A percentile compares a stretch with the other conserved stretches of the same genome.
Evolutionary conservation across 2,113 vertebrate genomes (phyloP).

Genomic region (Pyxicephalus adspersus): DNA sequence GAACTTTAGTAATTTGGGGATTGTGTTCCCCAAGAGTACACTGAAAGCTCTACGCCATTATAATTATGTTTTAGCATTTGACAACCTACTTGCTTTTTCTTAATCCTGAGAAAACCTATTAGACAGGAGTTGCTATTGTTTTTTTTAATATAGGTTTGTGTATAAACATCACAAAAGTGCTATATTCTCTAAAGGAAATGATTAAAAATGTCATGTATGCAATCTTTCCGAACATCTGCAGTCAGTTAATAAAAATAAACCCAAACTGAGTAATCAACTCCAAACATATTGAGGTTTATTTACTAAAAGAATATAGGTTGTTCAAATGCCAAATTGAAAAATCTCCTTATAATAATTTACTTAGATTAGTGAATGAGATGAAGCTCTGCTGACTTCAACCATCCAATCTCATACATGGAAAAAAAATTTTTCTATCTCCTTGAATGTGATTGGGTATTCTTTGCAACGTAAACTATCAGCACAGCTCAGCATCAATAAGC

Average conservation of each 20-base stretch:
- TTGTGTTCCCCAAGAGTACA: constrained; percentile 15
- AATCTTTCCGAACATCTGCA: constrained; percentile 39
- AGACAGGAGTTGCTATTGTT: constrained; percentile 30
- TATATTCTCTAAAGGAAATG: constrained; percentile 9
- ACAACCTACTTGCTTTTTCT: constrained; percentile 34
- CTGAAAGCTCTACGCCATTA: constrained; percentile 1
- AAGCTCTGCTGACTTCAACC: no score
- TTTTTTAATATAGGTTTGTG: constrained; percentile 28
- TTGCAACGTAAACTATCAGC: no score
- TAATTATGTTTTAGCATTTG: constrained; percentile 46
- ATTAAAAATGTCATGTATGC: constrained; percentile 32
- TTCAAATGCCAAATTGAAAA: no score
- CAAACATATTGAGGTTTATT: no score
- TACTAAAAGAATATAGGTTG: no score
- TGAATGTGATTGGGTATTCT: no score
- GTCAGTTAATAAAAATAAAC: constrained; percentile 12
- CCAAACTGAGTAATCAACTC: constrained; percentile 20
- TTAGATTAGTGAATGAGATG: no score
- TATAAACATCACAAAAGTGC: constrained; percentile 24
- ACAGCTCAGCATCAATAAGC: no score
- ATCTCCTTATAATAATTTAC: no score
- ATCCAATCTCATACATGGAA: no score
- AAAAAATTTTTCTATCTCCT: no score
- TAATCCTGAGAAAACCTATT: constrained; percentile 35
- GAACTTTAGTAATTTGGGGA: constrained; percentile 34